These are phyloP conservation scores for Venustaconcha ellipsiformis DNA, from an alignment of 1,140 invertebrate genomes.

Conservation along the genomic window DNA sequence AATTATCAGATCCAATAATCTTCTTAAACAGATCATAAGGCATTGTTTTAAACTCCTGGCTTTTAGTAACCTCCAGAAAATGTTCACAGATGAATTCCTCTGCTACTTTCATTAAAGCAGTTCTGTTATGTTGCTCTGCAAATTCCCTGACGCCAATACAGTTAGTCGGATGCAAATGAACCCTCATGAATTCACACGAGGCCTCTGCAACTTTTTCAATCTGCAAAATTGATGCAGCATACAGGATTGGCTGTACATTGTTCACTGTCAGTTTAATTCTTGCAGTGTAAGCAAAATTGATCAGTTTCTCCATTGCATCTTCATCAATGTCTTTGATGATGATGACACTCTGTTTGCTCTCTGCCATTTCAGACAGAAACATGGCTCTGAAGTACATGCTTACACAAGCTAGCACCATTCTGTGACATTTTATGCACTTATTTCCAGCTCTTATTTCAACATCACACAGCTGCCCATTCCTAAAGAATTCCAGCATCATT, in stretches of 20 bases:
- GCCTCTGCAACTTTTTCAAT: slow-evolving; percentile 64
- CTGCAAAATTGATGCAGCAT: slow-evolving; percentile 66
- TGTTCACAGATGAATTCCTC: slow-evolving; percentile 64
- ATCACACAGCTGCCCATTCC: slow-evolving; percentile 59
- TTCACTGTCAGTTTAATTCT: slow-evolving; percentile 62
- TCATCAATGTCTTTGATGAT: slow-evolving; percentile 66
- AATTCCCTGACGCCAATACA: slow-evolving; percentile 67
- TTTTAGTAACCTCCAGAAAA: slow-evolving; percentile 60
- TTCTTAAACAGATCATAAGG: slow-evolving; percentile 43
- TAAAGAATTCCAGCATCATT: slow-evolving; percentile 53
- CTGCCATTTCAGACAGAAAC: slow-evolving; percentile 66
- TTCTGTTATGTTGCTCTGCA: slow-evolving; percentile 65
- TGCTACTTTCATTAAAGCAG: slow-evolving; percentile 60
- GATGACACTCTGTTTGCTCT: slow-evolving; percentile 52
- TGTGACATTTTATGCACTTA: slow-evolving; percentile 60
- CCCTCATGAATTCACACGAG: slow-evolving; percentile 67
- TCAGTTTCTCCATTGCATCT: slow-evolving; percentile 59
- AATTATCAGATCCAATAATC: slow-evolving; percentile 52
- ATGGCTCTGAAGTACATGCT: slow-evolving; percentile 66
- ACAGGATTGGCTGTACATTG: slow-evolving; percentile 65
- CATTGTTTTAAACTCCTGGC: slow-evolving; percentile 61
- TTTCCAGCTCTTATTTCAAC: slow-evolving; percentile 61
- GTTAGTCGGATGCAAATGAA: slow-evolving; percentile 64
- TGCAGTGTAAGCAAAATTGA: slow-evolving; percentile 66
- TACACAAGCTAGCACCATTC: slow-evolving; percentile 60